Evolutionary conservation across 37 sponge, comb jelly and placozoan species (phyloP).

Genomic region (Dysidea cf. avara): DNA sequence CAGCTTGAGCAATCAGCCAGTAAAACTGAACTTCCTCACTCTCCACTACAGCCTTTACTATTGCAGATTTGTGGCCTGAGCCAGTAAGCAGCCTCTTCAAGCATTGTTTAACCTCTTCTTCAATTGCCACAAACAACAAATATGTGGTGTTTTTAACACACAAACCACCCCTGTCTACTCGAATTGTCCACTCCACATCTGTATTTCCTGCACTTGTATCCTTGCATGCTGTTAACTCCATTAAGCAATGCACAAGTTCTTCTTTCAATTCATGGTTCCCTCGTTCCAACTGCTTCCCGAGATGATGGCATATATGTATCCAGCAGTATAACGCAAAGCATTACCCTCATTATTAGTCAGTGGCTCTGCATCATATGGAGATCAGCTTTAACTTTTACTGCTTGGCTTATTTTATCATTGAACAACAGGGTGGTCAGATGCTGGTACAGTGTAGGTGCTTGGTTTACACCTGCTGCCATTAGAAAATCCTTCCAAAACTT

Average conservation of each 20-base stretch:
- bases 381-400: too few species aligned
- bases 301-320: conserved; percentile 21
- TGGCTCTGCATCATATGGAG: too few species aligned
- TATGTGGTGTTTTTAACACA: conserved; percentile 15
- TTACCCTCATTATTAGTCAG: too few species aligned
- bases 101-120: neutral
- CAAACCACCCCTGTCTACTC: conserved; percentile 37
- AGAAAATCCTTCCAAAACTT: too few species aligned
- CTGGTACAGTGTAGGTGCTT: too few species aligned
- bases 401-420: too few species aligned
- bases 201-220: neutral
- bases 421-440: too few species aligned
- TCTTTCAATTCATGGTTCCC: conserved; percentile 13
- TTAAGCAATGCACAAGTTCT: conserved; percentile 14
- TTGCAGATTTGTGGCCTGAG: too few species aligned
- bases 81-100: too few species aligned
- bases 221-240: conserved; percentile 5
- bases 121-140: conserved; percentile 26
- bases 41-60: too few species aligned
- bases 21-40: conserved; percentile 5
- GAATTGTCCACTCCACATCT: conserved; percentile 18
- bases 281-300: conserved; percentile 9
- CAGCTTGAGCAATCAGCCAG: neutral
- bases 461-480: too few species aligned
- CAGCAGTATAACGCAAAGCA: conserved; percentile 33